Percentiles rank a stretch among this genome's conserved stretches.
Conservation (phyloP, 2,888 invertebrate species). For the Calameuta pallipes region DNA sequence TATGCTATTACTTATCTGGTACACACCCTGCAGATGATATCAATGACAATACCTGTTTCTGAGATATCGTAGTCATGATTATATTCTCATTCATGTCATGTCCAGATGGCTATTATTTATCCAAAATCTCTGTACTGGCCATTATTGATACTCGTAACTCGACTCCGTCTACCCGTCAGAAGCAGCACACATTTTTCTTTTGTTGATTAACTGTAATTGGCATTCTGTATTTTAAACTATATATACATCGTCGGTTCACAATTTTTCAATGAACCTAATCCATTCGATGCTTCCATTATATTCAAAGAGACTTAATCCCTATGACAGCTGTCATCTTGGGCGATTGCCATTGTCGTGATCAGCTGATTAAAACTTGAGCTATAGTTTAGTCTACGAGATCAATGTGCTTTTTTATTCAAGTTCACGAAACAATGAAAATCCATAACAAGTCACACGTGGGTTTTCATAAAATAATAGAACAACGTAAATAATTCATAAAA, state of each 20-base stretch:
- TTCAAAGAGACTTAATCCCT: not conserved
- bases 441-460: too few relatives aligned
- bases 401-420: too few relatives aligned
- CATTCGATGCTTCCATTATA: not conserved
- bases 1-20: not conserved
- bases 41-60: not conserved
- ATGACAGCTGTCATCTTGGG: not conserved
- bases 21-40: not conserved
- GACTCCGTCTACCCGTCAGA: not conserved
- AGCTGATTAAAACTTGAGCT: not conserved
- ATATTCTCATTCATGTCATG: not conserved
- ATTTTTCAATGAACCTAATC: not conserved
- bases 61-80: not conserved
- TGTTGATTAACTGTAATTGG: not conserved
- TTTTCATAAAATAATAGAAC: too few relatives aligned
- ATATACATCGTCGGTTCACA: not conserved
- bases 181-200: not conserved
- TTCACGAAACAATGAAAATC: too few relatives aligned
- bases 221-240: not conserved
- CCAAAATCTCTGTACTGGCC: not conserved
- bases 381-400: too few relatives aligned
- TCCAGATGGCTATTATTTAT: not conserved
- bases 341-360: not conserved
- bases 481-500: too few relatives aligned
- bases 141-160: not conserved